Base-by-base conservation (phyloP, 2,797 vertebrate genomes). In the Poeciliopsis turneri region DNA sequence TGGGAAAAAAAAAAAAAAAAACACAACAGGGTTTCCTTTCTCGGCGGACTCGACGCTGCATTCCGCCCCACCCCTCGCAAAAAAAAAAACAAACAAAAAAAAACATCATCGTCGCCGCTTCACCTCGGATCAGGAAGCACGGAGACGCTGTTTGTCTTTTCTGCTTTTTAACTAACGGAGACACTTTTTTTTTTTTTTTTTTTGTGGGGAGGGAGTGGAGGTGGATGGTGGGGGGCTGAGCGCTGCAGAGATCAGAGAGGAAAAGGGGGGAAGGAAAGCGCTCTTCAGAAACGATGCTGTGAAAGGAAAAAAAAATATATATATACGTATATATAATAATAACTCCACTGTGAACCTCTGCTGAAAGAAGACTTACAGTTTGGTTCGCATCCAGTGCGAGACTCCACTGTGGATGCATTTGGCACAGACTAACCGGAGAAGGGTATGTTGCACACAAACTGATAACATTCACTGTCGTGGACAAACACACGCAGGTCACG, bases 121-220 rank as follows among this genome's bases (percentile, higher is more conserved):
- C 85, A 90, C 88, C 91, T 89, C 89, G 94, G 94, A 96, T 92
- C 95, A 95, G 95, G 95, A 96, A 96, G 95, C 94, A 85, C 79
- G 81, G 82, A 77, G 78, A 80, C 91, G 83, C 85, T 80, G 81
- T 66, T 78, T 74, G 39, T 53, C 41, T 39, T 28, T 8, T 5
- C 46, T 78, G 53, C 49, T 71, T 47, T 57, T 11, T 71, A 74
- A 53, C 72, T 7, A 46, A 74, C 80, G 79, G 79, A 88, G 76
- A 82, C 85, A 69, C 75, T 78, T 45, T 41, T 69, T 78, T 36
- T 33, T 5, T 36, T 36, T 36, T 36, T 36, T 36, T 41, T 8
- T 41, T 7, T 5, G 36, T 1, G 39, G 39, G 7, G 6, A 41
- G 39, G 1, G 81, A 33, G 36, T 36, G 36, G 36, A 36, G 36